Conservation (phyloP, 2,113 vertebrate genomes). For the Ictidomys tridecemlineatus region DNA sequence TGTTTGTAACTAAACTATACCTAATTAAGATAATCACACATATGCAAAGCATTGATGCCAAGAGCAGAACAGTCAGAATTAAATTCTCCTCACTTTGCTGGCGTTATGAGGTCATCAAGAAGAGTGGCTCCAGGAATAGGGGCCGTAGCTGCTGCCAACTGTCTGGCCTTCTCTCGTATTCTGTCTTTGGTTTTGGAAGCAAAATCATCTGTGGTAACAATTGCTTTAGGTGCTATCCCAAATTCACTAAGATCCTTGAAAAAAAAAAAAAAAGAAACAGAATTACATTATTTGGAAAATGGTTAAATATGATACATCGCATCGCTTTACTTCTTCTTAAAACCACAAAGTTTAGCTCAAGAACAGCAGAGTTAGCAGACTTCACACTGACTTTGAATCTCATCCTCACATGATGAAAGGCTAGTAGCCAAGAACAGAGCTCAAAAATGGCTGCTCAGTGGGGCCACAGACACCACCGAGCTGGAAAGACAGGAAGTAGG, state of each 20-base stretch:
- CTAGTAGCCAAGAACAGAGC: background rate
- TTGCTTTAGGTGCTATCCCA: constrained; percentile 95
- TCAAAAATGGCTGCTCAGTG: background rate
- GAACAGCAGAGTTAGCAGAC: background rate
- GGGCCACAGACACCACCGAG: background rate
- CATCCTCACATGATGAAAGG: background rate
- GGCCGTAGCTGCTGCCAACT: constrained; percentile 89
- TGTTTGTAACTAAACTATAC: background rate
- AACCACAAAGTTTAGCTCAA: background rate
- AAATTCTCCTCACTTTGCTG: constrained; percentile 90
- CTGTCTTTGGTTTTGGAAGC: constrained; percentile 91
- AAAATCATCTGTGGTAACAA: constrained; percentile 95
- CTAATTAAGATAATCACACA: background rate
- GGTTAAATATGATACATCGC: background rate
- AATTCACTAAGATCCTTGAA: constrained; percentile 96
- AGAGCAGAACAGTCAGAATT: background rate
- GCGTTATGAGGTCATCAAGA: constrained; percentile 94
- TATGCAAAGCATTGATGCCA: background rate
- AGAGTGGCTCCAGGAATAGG: constrained; percentile 94
- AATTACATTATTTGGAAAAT: constrained; percentile 18
- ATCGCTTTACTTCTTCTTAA: background rate
- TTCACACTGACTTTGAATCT: background rate
- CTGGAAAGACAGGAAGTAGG: background rate
- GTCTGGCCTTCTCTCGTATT: constrained; percentile 92
- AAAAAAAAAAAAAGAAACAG: constrained; percentile 40